Conservation (phyloP, 2,113 vertebrate species). For the Echinops telfairi region DNA sequence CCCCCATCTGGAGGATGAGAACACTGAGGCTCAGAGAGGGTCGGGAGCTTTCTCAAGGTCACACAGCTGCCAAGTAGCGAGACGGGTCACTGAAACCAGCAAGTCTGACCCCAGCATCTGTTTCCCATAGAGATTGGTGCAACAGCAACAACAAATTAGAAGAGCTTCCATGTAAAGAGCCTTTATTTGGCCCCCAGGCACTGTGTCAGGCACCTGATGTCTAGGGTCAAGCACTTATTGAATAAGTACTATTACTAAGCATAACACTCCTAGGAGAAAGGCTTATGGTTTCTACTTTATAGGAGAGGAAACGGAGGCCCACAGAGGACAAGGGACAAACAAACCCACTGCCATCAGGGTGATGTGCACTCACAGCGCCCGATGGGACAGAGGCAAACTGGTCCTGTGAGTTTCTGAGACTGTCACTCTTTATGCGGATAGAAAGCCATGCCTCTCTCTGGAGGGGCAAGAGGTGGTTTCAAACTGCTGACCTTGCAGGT, state of each 20-base stretch:
- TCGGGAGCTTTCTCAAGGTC: background rate
- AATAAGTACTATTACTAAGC: too few relatives aligned
- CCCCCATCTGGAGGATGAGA: accelerated
- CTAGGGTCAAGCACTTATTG: too few relatives aligned
- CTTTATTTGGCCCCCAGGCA: too few relatives aligned
- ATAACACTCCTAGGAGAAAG: background rate
- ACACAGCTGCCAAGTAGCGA: background rate
- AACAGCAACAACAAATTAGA: background rate
- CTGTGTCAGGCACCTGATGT: background rate
- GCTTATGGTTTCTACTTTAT: background rate
- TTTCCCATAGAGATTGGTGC: accelerated
- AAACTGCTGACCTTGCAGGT: too few relatives aligned
- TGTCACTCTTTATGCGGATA: too few relatives aligned
- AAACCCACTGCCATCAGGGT: too few relatives aligned
- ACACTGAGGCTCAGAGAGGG: slow-evolving; percentile 2
- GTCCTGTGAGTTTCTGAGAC: too few relatives aligned
- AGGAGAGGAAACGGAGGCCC: background rate
- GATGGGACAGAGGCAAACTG: too few relatives aligned
- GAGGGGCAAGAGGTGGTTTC: too few relatives aligned
- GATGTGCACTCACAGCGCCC: too few relatives aligned
- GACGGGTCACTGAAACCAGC: background rate
- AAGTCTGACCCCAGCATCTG: too few relatives aligned
- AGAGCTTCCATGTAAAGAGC: background rate
- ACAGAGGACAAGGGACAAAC: background rate
- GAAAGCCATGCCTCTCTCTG: too few relatives aligned